Conservation (phyloP, 2,797 vertebrate species). For the Poeciliopsis paucimaculata region DNA sequence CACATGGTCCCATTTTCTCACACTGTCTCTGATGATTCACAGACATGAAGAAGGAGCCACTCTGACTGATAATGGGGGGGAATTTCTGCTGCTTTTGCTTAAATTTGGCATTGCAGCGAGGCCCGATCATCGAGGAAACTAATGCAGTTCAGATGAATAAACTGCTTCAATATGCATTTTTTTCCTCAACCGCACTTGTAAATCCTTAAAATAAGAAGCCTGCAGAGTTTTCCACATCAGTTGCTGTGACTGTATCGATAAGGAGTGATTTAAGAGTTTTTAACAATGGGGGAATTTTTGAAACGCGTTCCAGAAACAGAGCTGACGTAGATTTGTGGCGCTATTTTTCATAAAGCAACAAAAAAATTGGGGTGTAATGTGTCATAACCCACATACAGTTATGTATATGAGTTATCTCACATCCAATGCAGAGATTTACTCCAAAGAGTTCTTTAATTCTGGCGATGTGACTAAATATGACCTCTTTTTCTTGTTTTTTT, state of each 20-base stretch:
- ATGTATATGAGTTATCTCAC: neutral
- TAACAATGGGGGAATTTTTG: slow-evolving; percentile 18
- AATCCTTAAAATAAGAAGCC: slow-evolving; percentile 36
- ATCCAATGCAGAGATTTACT: neutral
- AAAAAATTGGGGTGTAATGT: neutral
- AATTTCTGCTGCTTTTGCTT: slow-evolving; percentile 42
- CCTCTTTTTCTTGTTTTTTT: neutral
- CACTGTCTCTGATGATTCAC: slow-evolving; percentile 50
- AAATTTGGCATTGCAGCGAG: slow-evolving; percentile 42
- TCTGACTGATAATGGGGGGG: slow-evolving; percentile 29
- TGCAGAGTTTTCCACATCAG: slow-evolving; percentile 47
- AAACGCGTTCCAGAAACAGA: slow-evolving; percentile 8
- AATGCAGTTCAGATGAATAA: slow-evolving; percentile 54
- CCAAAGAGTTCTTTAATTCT: neutral
- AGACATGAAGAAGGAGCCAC: slow-evolving; percentile 41
- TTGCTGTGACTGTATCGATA: slow-evolving; percentile 17
- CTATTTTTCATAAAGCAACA: neutral
- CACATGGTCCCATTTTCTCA: slow-evolving; percentile 44
- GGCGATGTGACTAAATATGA: neutral
- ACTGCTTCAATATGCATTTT: slow-evolving; percentile 48
- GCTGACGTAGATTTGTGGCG: neutral
- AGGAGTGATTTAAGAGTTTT: slow-evolving; percentile 25
- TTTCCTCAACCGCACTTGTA: slow-evolving; percentile 52
- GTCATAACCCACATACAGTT: neutral
- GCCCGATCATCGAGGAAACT: slow-evolving; percentile 49